Evolutionary conservation across 2,888 invertebrate species (phyloP).

Genomic region (Eudemis profundana): DNA sequence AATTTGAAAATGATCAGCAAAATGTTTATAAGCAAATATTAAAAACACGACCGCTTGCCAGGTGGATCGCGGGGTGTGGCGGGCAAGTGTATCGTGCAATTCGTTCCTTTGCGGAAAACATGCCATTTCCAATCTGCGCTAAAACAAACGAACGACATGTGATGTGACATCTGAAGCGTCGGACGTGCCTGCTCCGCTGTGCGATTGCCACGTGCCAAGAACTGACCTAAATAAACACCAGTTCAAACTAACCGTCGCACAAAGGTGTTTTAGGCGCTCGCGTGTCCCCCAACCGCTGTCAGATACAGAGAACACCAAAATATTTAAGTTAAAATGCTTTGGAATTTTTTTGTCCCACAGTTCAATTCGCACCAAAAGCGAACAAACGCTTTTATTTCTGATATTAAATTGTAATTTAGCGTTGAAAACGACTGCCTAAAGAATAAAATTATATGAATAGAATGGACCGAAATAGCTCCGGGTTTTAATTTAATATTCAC

Average conservation of each 20-base stretch:
- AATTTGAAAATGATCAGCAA: too few species aligned
- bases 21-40: conserved; percentile 9
- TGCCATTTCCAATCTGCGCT: conserved; percentile 20
- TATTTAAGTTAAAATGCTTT: conserved; percentile 12
- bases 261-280: conserved; percentile 13
- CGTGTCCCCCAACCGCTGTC: conserved; percentile 14
- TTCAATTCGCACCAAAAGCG: conserved; percentile 2
- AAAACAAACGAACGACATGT: conserved; percentile 25
- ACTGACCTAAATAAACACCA: conserved; percentile 25
- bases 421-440: neutral
- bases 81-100: neutral
- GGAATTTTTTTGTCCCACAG: conserved; percentile 15
- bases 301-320: conserved; percentile 18
- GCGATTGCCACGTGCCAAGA: conserved; percentile 11
- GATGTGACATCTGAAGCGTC: neutral
- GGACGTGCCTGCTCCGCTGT: neutral
- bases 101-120: conserved; percentile 2
- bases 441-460: neutral
- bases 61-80: neutral
- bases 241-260: conserved; percentile 1
- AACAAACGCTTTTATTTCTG: neutral
- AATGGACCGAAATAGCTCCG: neutral
- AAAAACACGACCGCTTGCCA: neutral
- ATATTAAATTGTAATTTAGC: neutral
- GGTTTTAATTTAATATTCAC: neutral